A percentile compares a stretch with the other conserved stretches of the same genome.
Evolutionary conservation across 2,113 vertebrate species (phyloP).

Genomic region (Mohoua ochrocephala): DNA sequence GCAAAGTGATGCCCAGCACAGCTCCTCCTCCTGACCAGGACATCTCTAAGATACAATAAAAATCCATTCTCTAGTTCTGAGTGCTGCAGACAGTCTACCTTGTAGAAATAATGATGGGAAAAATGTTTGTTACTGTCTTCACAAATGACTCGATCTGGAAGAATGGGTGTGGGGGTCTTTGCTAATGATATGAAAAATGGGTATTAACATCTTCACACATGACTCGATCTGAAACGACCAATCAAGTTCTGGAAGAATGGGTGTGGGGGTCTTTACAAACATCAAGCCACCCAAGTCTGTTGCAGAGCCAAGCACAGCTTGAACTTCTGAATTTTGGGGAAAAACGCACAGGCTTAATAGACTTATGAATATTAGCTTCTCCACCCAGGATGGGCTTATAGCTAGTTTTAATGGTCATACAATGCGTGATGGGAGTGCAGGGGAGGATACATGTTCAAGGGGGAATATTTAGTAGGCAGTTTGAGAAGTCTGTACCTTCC

Average conservation of each 20-base stretch:
- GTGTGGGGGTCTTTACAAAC: not conserved
- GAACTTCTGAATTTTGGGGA: not conserved
- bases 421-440: not conserved
- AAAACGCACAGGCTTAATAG: not conserved
- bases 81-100: not conserved
- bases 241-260: not conserved
- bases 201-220: not conserved
- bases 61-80: not conserved
- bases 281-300: not conserved
- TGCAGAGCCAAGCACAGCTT: not conserved
- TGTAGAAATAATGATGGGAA: not conserved
- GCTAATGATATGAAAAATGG: not conserved
- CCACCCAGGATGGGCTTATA: not conserved
- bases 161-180: not conserved
- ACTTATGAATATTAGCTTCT: not conserved
- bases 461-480: not conserved
- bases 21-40: not conserved
- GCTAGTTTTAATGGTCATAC: not conserved
- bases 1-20: not conserved
- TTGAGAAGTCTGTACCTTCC: not conserved
- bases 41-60: not conserved
- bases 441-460: not conserved
- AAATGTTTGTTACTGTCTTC: not conserved
- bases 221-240: not conserved
- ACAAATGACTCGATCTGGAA: accelerated